Evolutionary conservation across 2,113 vertebrate genomes (phyloP), one percentile per base, ranked within the genome.

Genomic region (Dicerorhinus sumatrensis): DNA sequence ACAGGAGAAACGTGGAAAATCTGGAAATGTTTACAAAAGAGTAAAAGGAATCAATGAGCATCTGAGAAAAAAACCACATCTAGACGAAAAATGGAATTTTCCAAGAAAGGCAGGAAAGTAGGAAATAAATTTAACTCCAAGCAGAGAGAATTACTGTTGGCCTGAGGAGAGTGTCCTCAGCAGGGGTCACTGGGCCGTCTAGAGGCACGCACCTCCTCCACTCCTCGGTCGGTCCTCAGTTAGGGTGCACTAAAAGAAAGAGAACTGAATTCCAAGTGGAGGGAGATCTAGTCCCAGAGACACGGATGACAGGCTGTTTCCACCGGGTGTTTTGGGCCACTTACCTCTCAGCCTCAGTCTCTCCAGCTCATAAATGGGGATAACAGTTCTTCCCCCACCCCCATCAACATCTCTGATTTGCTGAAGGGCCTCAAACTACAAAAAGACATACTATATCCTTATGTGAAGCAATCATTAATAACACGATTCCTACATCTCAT

Each of bases 81-180:
- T 17, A 63, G 54, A 51, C 21, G 72, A 72, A 94, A 97, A 94
- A 79, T 10, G 65, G 65, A 39, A 89, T 73, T 81, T 89, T 92
- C 94, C 67, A 96, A 91, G 93, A 80, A 93, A 73, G 72, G 54
- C 14, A 33, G 10, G 86, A n/a, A 93, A 76, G 62, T 27, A 60
- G 33, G 17, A 23, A 75, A 93, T 21, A 42, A 92, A 88, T 65
- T 58, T 65, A 58, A 65, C 27, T 80, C 10, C 14, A 29, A 1
- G 60, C 42, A 80, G 63, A 94, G 33, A 77, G 46, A 67, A 76
- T 60, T 79, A 69, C 3, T 80, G 27, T n/a, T 73, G 76, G 56
- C 73, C 18, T n/a, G 5, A 29, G 12, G 17, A 87, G 0, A 20
- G 33, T 42, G 39, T 89, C 79, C 89, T 81, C 42, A 36, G 72